Conservation (phyloP, 37 sponge, comb jelly and placozoan species). For the Beroe ovata region DNA sequence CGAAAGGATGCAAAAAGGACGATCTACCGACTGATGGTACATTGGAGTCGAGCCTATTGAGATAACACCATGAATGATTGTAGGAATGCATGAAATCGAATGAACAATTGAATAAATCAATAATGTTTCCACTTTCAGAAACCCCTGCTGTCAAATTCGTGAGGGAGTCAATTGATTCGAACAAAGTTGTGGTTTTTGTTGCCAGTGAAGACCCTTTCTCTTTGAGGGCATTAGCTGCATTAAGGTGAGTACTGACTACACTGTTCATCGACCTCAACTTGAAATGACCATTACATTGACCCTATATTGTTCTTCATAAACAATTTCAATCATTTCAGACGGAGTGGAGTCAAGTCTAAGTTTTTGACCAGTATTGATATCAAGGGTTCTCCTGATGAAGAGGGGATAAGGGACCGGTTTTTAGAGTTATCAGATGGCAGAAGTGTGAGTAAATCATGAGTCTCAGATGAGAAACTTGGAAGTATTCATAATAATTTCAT, state of each 20-base stretch:
- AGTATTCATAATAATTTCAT: neutral
- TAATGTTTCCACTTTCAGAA: neutral
- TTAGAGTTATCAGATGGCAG: slow-evolving; percentile 22
- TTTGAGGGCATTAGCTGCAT: neutral
- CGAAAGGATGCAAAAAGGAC: neutral
- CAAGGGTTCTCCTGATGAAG: neutral
- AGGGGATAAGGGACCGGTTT: neutral
- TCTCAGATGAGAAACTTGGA: too few species aligned
- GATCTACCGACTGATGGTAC: neutral
- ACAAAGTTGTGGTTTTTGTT: slow-evolving; percentile 37
- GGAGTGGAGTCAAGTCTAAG: slow-evolving; percentile 31
- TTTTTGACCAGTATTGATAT: neutral
- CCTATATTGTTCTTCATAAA: too few species aligned
- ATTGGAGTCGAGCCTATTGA: too few species aligned
- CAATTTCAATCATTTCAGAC: too few species aligned
- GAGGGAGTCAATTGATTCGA: neutral
- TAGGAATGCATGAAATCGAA: neutral
- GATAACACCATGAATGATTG: neutral
- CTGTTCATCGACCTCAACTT: too few species aligned
- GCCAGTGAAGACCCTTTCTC: slow-evolving; percentile 29
- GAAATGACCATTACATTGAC: too few species aligned
- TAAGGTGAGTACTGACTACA: neutral
- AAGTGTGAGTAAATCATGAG: slow-evolving; percentile 17
- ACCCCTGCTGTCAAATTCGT: slow-evolving; percentile 13
- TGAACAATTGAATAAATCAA: neutral